Evolutionary conservation across 2,113 vertebrate genomes (phyloP), one percentile per base, ranked within the genome.

Genomic region (Microcebus lehilahytsara): DNA sequence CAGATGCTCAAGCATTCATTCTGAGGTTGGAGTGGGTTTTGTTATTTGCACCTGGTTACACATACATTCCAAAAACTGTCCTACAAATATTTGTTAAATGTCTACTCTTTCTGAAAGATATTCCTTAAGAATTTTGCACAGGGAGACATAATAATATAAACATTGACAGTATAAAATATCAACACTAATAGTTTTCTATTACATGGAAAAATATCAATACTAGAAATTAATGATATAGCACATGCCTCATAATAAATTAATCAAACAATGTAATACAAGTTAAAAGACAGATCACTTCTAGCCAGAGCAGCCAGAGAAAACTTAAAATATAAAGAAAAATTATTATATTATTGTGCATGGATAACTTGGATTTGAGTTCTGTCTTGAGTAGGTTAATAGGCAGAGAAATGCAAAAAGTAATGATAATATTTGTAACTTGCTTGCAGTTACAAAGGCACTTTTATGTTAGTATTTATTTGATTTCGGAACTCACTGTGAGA

Each of bases 391-490:
- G 23, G 32, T 42, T 83, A 95, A 14, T 60, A 91, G 23, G 37
- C 86, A 96, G 56, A 95, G 23, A 95, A 91, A 84, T 67, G 14
- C 17, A 91, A 95, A 96, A 77, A 25, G 7, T 67, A 77, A 77
- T 69, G 37, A 42, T 77, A 67, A 56, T 85, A 96, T 66, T 78
- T 88, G 4, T 83, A 83, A 69, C 75, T 91, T 95, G 11, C 69
- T 91, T 90, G 11, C 23, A 93, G 42, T 58, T 84, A 91, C 89
- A 71, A 86, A 91, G 53, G 42, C 23, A 49, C 30, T 40, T 40
- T 40, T 40, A n/a, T n/a, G n/a, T n/a, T n/a, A n/a, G n/a, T n/a
- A n/a, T n/a, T n/a, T n/a, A n/a, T n/a, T n/a, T n/a, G n/a, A n/a
- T n/a, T n/a, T n/a, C n/a, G n/a, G n/a, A n/a, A n/a, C n/a, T n/a